Conservation (phyloP, 2,888 invertebrate species). For the Latheticus oryzae region DNA sequence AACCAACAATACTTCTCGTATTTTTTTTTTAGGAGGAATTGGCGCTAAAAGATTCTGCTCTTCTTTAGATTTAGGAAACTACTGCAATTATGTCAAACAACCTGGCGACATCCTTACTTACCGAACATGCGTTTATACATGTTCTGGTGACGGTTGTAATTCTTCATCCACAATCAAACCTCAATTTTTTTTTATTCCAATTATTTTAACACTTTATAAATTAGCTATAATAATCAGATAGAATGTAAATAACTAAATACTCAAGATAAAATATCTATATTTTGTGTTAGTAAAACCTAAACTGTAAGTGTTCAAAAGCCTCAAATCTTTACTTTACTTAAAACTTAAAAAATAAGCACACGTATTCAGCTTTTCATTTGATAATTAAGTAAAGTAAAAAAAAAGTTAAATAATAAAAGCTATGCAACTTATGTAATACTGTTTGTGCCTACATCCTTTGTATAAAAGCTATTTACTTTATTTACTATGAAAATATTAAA, state of each 20-base stretch:
- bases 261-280: constrained; percentile 5
- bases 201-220: neutral
- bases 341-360: constrained; percentile 28
- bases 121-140: constrained; percentile 89
- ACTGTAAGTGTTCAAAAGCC: constrained; percentile 39
- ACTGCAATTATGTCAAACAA: constrained; percentile 88
- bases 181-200: no score
- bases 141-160: constrained; percentile 87
- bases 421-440: neutral
- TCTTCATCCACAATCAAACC: constrained; percentile 49
- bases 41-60: constrained; percentile 91
- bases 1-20: no score
- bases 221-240: constrained; percentile 11
- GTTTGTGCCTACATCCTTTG: constrained; percentile 1
- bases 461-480: constrained; percentile 32
- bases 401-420: neutral
- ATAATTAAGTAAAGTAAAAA: neutral
- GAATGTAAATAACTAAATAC: constrained; percentile 1
- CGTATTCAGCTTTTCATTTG: constrained; percentile 22
- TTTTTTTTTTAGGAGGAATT: constrained; percentile 84
- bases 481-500: constrained; percentile 26
- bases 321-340: constrained; percentile 5
- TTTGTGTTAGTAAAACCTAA: constrained; percentile 31
- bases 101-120: constrained; percentile 85
- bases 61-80: constrained; percentile 86